Conservation (phyloP, 1,140 invertebrate species). For the Nasonia vitripennis region DNA sequence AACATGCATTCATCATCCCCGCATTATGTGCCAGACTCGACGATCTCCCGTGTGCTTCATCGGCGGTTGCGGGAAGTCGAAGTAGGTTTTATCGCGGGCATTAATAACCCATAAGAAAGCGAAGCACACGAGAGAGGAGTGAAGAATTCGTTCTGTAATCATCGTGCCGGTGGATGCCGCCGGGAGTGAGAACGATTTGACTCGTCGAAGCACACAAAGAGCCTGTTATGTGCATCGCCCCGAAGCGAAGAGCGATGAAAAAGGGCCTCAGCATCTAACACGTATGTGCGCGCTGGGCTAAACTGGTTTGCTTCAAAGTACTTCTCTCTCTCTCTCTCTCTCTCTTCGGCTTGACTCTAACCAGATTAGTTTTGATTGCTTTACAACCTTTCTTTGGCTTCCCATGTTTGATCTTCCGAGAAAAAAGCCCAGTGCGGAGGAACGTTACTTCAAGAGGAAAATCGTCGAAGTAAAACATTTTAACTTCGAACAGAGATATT, state of each 20-base stretch:
- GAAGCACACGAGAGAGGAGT: neutral
- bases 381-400: slow-evolving; percentile 2
- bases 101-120: slow-evolving; percentile 2
- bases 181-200: neutral
- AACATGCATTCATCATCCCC: slow-evolving; percentile 19
- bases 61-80: neutral
- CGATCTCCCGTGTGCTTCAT: neutral
- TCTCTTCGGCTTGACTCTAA: neutral
- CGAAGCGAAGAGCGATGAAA: neutral
- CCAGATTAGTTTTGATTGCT: slow-evolving; percentile 31
- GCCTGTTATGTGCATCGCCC: neutral
- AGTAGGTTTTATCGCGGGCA: neutral
- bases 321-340: neutral
- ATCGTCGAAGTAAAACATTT: neutral
- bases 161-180: neutral
- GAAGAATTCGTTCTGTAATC: slow-evolving; percentile 26
- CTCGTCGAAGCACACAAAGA: neutral
- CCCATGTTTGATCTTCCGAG: slow-evolving; percentile 10
- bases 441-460: neutral
- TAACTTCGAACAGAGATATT: too few relatives aligned
- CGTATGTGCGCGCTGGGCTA: neutral
- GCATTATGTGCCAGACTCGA: too few relatives aligned
- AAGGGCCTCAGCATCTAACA: neutral
- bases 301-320: slow-evolving; percentile 32
- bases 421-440: neutral